A percentile compares a stretch with the other conserved stretches of the same genome.
Evolutionary conservation across 2,797 vertebrate genomes (phyloP).

Genomic region (Channa striata): DNA sequence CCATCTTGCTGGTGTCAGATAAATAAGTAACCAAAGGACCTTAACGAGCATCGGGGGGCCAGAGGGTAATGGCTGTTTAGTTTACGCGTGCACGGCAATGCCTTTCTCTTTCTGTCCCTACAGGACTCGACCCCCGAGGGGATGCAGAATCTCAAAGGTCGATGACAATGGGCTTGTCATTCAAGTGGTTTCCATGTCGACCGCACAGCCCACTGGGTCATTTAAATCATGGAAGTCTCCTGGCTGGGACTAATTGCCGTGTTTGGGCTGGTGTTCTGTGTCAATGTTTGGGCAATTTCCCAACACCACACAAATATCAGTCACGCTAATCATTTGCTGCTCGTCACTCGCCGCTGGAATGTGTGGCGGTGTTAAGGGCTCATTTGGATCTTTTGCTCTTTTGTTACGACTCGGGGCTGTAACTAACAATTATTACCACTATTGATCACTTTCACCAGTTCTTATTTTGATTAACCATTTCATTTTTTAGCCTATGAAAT

Average conservation of each 20-base stretch:
- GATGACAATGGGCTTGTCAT: conserved; percentile 74
- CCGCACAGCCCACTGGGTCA: conserved; percentile 56
- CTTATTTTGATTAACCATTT: no score
- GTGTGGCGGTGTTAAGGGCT: conserved; percentile 16
- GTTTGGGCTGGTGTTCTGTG: conserved; percentile 69
- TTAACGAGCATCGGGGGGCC: conserved; percentile 62
- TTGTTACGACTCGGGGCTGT: not conserved
- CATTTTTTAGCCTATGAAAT: no score
- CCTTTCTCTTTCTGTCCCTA: conserved; percentile 69
- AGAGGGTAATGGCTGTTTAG: conserved; percentile 73
- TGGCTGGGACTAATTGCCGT: conserved; percentile 73
- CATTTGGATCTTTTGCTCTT: conserved; percentile 21
- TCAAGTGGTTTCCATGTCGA: conserved; percentile 75
- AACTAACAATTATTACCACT: not conserved
- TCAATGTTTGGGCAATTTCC: conserved; percentile 66
- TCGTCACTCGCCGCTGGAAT: conserved; percentile 39
- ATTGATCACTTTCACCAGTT: not conserved
- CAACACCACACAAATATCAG: conserved; percentile 72
- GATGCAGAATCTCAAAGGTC: conserved; percentile 71
- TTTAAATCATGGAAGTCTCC: conserved; percentile 64
- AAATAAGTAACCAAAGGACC: conserved; percentile 69
- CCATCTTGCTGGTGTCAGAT: conserved; percentile 64
- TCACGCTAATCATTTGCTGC: conserved; percentile 68
- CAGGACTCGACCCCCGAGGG: conserved; percentile 49
- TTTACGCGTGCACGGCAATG: conserved; percentile 77